A percentile compares a stretch with the other conserved stretches of the same genome.
Evolutionary conservation across 2,888 invertebrate species (phyloP).

Genomic region (Epistrophe eligans): DNA sequence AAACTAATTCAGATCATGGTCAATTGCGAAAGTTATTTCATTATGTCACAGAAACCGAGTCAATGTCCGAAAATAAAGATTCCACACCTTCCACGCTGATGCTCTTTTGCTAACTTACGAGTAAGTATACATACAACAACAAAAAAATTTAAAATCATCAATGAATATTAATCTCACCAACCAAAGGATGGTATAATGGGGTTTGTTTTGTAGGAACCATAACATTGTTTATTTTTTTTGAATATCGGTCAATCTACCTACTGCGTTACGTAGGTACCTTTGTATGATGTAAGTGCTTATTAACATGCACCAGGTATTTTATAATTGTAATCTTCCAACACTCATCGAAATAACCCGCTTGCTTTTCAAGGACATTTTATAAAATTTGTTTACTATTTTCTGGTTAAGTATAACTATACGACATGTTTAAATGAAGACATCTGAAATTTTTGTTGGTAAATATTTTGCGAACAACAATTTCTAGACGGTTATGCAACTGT

Average conservation of each 20-base stretch:
- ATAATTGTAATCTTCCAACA: conserved; percentile 34
- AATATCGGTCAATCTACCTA: not conserved
- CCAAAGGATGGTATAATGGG: not conserved
- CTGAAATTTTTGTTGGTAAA: not conserved
- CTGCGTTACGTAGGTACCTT: not conserved
- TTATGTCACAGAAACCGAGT: not conserved
- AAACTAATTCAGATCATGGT: conserved; percentile 24
- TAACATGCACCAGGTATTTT: conserved; percentile 37
- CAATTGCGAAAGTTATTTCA: conserved; percentile 13
- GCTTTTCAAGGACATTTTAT: conserved; percentile 18
- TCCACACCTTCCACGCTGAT: not conserved
- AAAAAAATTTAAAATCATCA: not conserved
- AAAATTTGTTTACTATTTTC: not conserved
- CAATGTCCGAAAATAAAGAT: conserved; percentile 25
- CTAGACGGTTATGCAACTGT: not conserved
- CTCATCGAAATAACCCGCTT: not conserved
- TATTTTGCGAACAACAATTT: not conserved
- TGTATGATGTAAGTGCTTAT: conserved; percentile 11
- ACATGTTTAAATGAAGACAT: conserved; percentile 10
- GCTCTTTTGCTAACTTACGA: not conserved
- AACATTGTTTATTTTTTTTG: not conserved
- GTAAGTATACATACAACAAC: not conserved
- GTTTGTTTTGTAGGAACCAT: not conserved
- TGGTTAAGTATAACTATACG: not conserved
- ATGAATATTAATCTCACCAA: conserved; percentile 19